Evolutionary conservation across 2,113 vertebrate genomes (phyloP), one percentile per base, ranked within the genome.

Genomic region (Rhinolophus ferrumequinum): DNA sequence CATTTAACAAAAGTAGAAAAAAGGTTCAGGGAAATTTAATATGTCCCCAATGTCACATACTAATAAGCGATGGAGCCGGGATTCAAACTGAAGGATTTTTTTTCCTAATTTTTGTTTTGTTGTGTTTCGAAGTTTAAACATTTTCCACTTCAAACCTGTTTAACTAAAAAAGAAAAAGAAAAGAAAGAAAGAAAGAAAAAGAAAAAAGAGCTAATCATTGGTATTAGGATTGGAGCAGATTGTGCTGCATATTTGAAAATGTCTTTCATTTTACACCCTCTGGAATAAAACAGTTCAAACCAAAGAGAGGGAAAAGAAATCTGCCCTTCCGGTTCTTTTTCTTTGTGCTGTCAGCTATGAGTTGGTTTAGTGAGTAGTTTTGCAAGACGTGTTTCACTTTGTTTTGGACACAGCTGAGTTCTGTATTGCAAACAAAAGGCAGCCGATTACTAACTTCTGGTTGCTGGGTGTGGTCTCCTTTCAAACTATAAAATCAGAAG

Each of bases 401-500:
- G 96, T 89, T 95, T 97, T 90, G 96, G 95, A 82, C 13, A 75
- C 56, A 19, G 69, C 90, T 81, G 97, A 97, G 66, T 41, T 92
- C 47, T 3, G 69, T 80, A 67, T 80, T 95, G 95, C 90, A 95
- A 72, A 97, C 93, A 97, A 94, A 92, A 67, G 58, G 44, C 92
- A 93, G 85, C 90, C 73, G 41, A 67, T 98, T 97, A 88, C 95
- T 95, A 60, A 91, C 96, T 93, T 95, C 50, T 97, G 93, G 98
- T 99, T 99, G 98, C 98, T 98, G 97, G 98, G 98, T 98, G 98
- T 98, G 96, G 98, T 91, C 95, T 95, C 85, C 13, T 2, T n/a
- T 1, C 0, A 30, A 6, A 38, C 76, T 98, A 98, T 98, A 98
- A 99, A 98, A 95, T 58, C 2, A 24, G 28, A 10, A 97, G 79